Evolutionary conservation across 2,113 vertebrate genomes (phyloP), one percentile per base, ranked within the genome.

Genomic region (Dascyllus trimaculatus): DNA sequence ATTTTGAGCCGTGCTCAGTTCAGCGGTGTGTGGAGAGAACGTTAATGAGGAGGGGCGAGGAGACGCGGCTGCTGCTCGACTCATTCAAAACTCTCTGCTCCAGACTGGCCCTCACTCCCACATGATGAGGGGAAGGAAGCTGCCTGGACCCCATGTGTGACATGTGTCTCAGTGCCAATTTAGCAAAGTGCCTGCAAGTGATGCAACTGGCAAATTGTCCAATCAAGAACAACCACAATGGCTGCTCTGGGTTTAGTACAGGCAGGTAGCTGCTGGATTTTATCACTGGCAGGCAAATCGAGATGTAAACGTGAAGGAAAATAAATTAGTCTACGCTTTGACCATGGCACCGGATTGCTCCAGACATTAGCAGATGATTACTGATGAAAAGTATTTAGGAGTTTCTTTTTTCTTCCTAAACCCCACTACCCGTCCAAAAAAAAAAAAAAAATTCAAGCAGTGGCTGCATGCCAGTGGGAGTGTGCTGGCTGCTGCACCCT

Each of bases 1-100:
- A 95, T 96, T 98, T 96, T 96, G 93, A 93, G 94, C 96, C 88
- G 89, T 87, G 89, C 88, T 95, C 93, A 89, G 92, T 82, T 93
- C 93, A 94, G 91, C 91, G 92, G 89, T 90, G 95, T 89, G 89
- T 82, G 80, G 84, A 89, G 87, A 67, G 79, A 85, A 73, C 75
- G 65, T 83, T 93, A 92, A 92, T 92, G 92, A 93, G 89, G 85
- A 93, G 83, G 87, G 72, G 90, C 63, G 68, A 77, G 85, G 75
- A 87, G 75, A 64, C 43, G 59, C 75, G 32, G 49, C 49, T 65
- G 21, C 80, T 43, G 68, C 76, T 74, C 85, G 73, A 83, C 89
- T 81, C 80, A 75, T 86, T 85, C 82, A 90, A 71, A 86, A 85
- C 63, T 84, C 65, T 70, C 38, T 75, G 77, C 66, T 76, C 78